phyloP scores from a whole-genome alignment of 2,797 vertebrate species.

The Hydrolagus colliei region DNA sequence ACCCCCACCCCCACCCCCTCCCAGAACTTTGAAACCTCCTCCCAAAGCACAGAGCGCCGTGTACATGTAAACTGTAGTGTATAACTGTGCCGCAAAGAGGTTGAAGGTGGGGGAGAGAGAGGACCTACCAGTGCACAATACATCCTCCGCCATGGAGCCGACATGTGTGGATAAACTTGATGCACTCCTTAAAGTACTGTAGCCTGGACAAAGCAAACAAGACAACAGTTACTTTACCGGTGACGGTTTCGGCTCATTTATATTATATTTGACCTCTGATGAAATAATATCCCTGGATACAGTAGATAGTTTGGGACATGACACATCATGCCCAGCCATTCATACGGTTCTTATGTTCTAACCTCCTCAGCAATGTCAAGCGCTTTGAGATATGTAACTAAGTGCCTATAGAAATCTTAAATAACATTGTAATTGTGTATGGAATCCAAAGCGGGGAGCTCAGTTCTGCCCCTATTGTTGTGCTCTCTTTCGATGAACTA shows the following conservation, averaged over 20 bases:
- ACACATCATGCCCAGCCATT: too few relatives aligned
- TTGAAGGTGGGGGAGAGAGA: not conserved
- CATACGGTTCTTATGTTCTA: too few relatives aligned
- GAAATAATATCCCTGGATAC: too few relatives aligned
- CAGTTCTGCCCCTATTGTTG: not conserved
- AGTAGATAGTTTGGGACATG: too few relatives aligned
- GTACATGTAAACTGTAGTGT: too few relatives aligned
- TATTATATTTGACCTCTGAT: not conserved
- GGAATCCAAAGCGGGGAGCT: not conserved
- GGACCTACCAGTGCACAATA: slow-evolving; percentile 77
- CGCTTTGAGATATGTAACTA: not conserved
- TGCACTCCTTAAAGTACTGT: slow-evolving; percentile 79
- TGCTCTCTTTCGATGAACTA: not conserved
- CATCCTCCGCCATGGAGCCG: slow-evolving; percentile 70
- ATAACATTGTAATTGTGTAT: too few relatives aligned
- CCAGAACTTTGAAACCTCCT: too few relatives aligned
- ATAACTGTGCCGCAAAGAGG: too few relatives aligned
- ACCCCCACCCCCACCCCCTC: too few relatives aligned
- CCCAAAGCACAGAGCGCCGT: too few relatives aligned
- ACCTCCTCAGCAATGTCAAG: not conserved
- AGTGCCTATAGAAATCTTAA: not conserved
- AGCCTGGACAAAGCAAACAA: slow-evolving; percentile 49
- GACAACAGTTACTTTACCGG: slow-evolving; percentile 19
- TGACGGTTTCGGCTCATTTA: not conserved
- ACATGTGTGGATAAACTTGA: slow-evolving; percentile 76